Evolutionary conservation across 2,113 vertebrate genomes (phyloP), one percentile per base, ranked within the genome.

Genomic region (Orientallactaga bullata): DNA sequence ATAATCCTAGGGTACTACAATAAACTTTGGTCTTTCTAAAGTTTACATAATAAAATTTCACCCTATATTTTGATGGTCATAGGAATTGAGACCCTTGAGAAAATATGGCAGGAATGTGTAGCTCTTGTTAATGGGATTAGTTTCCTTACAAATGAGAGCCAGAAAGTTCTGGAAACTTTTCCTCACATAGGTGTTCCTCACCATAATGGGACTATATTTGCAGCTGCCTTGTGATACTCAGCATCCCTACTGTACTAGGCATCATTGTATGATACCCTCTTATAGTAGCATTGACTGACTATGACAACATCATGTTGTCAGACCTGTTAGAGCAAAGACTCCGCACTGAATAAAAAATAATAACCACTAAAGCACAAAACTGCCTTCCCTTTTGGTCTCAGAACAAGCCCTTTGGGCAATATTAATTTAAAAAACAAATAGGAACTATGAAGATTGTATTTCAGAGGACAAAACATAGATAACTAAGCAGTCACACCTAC

Each of bases 171-270:
- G 20, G 21, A 83, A 37, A 18, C 1, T 30, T 89, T 69, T 39
- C 24, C 24, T 47, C 26, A 58, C 24, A 20, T 42, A 3, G 35
- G 32, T 23, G 6, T 4, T n/a, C 16, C 15, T n/a, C 1, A 20
- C 9, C 3, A 58, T 11, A 30, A 7, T 2, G 8, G 3, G 17
- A 42, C 7, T 1, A 16, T 5, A 28, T 9, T 71, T 11, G 30
- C 26, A 61, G 6, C 28, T 23, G 4, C 42, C 28, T 60, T 47
- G 30, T 3, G 5, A 47, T 15, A 21, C 5, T n/a, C n/a, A n/a
- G n/a, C n/a, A n/a, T n/a, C n/a, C n/a, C n/a, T n/a, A n/a, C n/a
- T n/a, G n/a, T n/a, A n/a, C n/a, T n/a, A n/a, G 21, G 12, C 32
- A 51, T 26, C 32, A 15, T 2, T 74, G 24, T 35, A 17, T 51